Evolutionary conservation across 2,888 invertebrate genomes (phyloP), one percentile per base, ranked within the genome.

Genomic region (Notocelia uddmanniana): DNA sequence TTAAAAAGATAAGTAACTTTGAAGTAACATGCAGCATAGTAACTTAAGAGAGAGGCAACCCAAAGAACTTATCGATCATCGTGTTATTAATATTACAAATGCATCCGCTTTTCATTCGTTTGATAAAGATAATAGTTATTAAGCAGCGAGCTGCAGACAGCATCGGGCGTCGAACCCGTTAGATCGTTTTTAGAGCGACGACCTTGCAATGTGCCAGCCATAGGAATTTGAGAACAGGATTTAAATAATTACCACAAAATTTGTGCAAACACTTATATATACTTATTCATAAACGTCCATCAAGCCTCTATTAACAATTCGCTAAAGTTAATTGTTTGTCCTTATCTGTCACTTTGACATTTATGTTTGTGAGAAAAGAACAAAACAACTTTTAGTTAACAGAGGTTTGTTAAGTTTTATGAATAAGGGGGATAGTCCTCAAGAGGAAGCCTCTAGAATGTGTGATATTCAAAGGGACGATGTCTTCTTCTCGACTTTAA

Each of bases 161-260:
- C 85, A 81, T 82, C 89, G 91, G 90, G 75, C 92, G 83, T 85
- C 89, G 91, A 92, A 92, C 92, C 88, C 91, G 89, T 85, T 87
- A 88, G 79, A 85, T 85, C 86, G 85, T 89, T 90, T 89, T 90
- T 88, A 88, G 92, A 92, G 81, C 90, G 85, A 86, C 87, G 90
- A 90, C 91, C 91, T 91, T 90, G 89, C 83, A 81, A 76, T 78
- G 75, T 78, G 74, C 77, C 77, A 81, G 80, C 78, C 76, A 79
- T 72, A 73, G 37, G 71, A 62, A 62, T 72, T 57, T 72, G 45
- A 60, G 58, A 66, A 48, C 26, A 34, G 41, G 52, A 54, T 54
- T 23, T 34, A 52, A 66, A 64, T 57, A 50, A 64, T 58, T 34
- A 26, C 18, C 21, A 18, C 50, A 19, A 31, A 21, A 59, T 45